Percentiles rank a stretch among this genome's conserved stretches.
phyloP scores from a whole-genome alignment of 2,888 invertebrate genomes.

The Melanophora roralis region DNA sequence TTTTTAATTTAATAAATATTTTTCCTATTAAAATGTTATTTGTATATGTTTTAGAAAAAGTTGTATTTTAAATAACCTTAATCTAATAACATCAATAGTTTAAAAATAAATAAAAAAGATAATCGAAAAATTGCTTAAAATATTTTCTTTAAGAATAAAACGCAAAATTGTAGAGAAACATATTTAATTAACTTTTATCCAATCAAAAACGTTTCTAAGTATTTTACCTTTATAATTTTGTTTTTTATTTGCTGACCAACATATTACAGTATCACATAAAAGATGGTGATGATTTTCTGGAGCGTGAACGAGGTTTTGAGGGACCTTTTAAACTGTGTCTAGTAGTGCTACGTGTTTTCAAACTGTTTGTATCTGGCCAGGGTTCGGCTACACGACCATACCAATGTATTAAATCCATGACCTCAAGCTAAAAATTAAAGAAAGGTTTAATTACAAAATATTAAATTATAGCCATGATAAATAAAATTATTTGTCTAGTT shows the following conservation, averaged over 20 bases:
- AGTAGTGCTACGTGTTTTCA: slow-evolving; percentile 69
- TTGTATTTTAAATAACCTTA: slow-evolving; percentile 10
- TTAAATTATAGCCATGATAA: no score
- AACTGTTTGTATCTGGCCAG: slow-evolving; percentile 71
- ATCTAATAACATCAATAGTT: slow-evolving; percentile 52
- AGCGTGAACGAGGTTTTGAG: slow-evolving; percentile 72
- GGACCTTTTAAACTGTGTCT: slow-evolving; percentile 74
- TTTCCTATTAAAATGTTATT: slow-evolving; percentile 49
- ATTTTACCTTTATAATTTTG: background rate
- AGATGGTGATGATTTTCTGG: slow-evolving; percentile 74
- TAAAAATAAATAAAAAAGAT: slow-evolving; percentile 49
- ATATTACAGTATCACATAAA: slow-evolving; percentile 74
- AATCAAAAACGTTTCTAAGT: background rate
- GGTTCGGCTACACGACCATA: slow-evolving; percentile 75
- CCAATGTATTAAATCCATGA: slow-evolving; percentile 75
- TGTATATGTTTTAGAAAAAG: slow-evolving; percentile 49
- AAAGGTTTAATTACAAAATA: background rate
- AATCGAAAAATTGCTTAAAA: slow-evolving; percentile 49
- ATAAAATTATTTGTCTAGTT: no score
- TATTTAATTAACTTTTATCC: no score
- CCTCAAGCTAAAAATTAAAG: slow-evolving; percentile 68
- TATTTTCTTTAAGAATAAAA: slow-evolving; percentile 15
- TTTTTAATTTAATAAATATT: slow-evolving; percentile 23
- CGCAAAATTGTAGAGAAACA: background rate
- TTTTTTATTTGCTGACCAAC: slow-evolving; percentile 45